Base-by-base conservation (phyloP, 2,797 vertebrate species). In the Trachurus trachurus region DNA sequence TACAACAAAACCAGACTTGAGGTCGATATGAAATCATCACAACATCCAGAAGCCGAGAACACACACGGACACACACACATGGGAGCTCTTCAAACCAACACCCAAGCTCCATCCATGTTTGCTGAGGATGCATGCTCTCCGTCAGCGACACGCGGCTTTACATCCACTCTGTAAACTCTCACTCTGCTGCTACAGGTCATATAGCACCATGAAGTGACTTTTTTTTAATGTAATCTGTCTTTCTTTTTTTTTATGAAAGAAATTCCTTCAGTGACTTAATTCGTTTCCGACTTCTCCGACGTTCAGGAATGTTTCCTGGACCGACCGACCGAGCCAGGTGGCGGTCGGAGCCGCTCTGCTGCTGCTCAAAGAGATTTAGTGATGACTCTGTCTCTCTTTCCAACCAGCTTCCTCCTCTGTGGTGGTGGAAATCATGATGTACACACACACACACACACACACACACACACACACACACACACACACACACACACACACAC, bases 201-300 rank as follows among this genome's bases (percentile, higher is more conserved):
- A 26, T 19, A 26, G 17, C 61, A 61, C 79, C 72, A 66, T 71
- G 26, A 26, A 26, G 26, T 3, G 26, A 26, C 26, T 26, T 26
- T 26, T 26, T 26, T 26, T 26, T 26, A 26, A 26, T 26, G 26
- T 26, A 26, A 26, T 26, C 26, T 26, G 1, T 26, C 3, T 26
- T 26, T 26, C 26, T 26, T 26, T 54, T 63, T 29, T 34, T 34
- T 6, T 4, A 39, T 89, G 78, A 82, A 88, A 86, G 85, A 69
- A 79, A 84, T 85, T 86, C 85, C 76, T 90, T 82, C 65, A 85
- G 78, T 11, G 1, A 12, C 0, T 26, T n/a, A n/a, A n/a, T 57
- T 52, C 4, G 31, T 80, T 86, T 84, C 82, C 42, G 58, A 71
- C 80, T 68, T 37, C 21, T 0, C 45, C 75, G 81, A 81, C 50